Evolutionary conservation across 1,140 invertebrate genomes (phyloP).

Genomic region (Brachionus paranguensis): DNA sequence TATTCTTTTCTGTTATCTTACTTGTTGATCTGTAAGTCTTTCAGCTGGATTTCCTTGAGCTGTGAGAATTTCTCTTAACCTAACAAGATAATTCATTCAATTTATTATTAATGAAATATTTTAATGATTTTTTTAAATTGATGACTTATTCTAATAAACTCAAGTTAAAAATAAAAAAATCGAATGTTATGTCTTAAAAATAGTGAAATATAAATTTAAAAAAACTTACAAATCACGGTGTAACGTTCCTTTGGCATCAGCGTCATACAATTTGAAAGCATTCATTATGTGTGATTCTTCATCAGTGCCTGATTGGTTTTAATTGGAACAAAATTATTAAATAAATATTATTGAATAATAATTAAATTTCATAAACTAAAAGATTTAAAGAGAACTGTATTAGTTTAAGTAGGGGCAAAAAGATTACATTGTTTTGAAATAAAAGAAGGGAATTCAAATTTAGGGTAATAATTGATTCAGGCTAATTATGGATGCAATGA

Average conservation of each 20-base stretch:
- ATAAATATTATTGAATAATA: too few species aligned
- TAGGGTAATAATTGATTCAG: neutral
- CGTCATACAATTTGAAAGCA: slow-evolving; percentile 90
- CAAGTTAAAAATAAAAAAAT: too few species aligned
- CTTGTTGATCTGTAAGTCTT: slow-evolving; percentile 29
- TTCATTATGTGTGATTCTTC: slow-evolving; percentile 87
- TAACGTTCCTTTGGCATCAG: slow-evolving; percentile 55
- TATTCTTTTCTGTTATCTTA: neutral
- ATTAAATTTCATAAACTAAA: too few species aligned
- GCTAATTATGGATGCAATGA: neutral
- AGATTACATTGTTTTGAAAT: too few species aligned
- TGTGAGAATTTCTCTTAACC: slow-evolving; percentile 36
- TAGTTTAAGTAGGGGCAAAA: too few species aligned
- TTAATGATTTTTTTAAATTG: slow-evolving; percentile 46
- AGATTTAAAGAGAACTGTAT: too few species aligned
- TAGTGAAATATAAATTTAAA: neutral
- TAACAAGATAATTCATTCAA: neutral
- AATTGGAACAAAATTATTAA: neutral
- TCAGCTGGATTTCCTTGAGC: slow-evolving; percentile 4
- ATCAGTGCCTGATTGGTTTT: slow-evolving; percentile 61
- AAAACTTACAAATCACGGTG: slow-evolving; percentile 27
- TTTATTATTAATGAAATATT: too few species aligned
- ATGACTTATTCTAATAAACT: slow-evolving; percentile 44
- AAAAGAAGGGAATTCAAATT: too few species aligned
- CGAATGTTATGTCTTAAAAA: slow-evolving; percentile 60